Conservation (phyloP, 37 sponge, comb jelly and placozoan species). For the Beroe forskalii region DNA sequence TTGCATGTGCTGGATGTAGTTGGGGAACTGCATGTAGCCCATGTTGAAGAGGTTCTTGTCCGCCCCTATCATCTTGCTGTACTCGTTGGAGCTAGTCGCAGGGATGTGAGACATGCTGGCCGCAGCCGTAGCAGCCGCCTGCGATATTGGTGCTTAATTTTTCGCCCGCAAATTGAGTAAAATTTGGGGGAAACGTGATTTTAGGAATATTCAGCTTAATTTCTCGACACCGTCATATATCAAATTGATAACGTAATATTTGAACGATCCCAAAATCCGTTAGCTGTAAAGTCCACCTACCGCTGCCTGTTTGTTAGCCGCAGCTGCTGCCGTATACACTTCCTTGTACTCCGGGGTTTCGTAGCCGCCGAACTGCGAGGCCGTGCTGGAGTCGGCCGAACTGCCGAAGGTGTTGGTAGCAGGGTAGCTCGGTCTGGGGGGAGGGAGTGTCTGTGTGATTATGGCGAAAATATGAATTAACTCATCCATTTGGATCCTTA, state of each 20-base stretch:
- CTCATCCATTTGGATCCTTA: too few species aligned
- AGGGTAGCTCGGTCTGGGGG: conserved; percentile 51
- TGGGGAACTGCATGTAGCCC: conserved; percentile 62
- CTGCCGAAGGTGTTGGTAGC: conserved; percentile 43
- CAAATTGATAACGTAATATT: too few species aligned
- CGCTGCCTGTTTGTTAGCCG: not conserved
- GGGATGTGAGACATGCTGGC: conserved; percentile 13
- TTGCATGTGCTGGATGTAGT: conserved; percentile 38
- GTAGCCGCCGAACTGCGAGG: not conserved
- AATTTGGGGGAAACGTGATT: not conserved
- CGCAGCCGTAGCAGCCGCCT: not conserved
- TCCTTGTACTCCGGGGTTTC: conserved; percentile 36
- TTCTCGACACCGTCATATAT: too few species aligned
- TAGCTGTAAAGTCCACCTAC: too few species aligned
- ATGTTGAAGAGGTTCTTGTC: conserved; percentile 37
- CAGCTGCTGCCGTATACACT: not conserved
- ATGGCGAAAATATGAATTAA: too few species aligned
- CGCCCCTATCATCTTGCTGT: conserved; percentile 38
- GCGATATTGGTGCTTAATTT: not conserved
- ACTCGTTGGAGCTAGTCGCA: conserved; percentile 6
- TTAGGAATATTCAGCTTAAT: too few species aligned
- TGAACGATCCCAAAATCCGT: too few species aligned
- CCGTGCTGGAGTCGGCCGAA: not conserved
- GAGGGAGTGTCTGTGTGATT: too few species aligned
- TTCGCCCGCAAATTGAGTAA: not conserved